Evolutionary conservation across 2,888 invertebrate genomes (phyloP).

Genomic region (Uloborus plumipes): DNA sequence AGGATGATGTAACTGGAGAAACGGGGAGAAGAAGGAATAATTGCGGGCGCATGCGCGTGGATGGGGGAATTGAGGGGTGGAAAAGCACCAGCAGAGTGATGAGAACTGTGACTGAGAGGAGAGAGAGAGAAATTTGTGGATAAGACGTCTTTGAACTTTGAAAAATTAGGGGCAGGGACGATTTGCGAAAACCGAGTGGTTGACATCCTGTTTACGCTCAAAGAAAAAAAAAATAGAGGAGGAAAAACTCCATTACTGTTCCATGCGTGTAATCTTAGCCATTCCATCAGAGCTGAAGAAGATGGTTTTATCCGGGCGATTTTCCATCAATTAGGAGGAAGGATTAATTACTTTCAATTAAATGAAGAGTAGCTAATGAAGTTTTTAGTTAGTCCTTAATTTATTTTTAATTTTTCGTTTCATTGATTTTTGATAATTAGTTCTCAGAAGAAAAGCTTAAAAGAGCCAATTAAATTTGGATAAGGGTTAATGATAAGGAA

Average conservation of each 20-base stretch:
- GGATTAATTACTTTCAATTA: conserved; percentile 48
- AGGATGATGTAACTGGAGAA: neutral
- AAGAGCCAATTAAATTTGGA: too few species aligned
- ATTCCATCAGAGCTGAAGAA: conserved; percentile 18
- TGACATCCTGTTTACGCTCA: conserved; percentile 62
- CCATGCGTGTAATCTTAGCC: conserved; percentile 38
- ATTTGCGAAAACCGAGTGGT: conserved; percentile 29
- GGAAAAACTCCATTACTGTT: conserved; percentile 32
- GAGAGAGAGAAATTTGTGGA: conserved; percentile 39
- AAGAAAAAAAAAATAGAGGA: conserved; percentile 18
- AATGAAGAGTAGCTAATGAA: conserved; percentile 16
- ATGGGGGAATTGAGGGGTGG: neutral
- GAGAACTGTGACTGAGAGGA: conserved; percentile 37
- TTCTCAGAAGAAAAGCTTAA: too few species aligned
- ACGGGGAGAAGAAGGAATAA: neutral
- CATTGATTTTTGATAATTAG: too few species aligned
- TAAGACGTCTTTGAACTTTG: conserved; percentile 62
- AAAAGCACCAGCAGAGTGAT: conserved; percentile 27
- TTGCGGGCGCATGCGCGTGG: conserved; percentile 41
- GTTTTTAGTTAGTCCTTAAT: conserved; percentile 2
- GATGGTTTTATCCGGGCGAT: conserved; percentile 3
- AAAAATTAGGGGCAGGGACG: conserved; percentile 56
- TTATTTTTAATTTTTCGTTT: conserved; percentile 1
- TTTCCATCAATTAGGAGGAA: conserved; percentile 36
- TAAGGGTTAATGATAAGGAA: too few species aligned